Evolutionary conservation across 2,797 vertebrate species (phyloP).

Genomic region (Sebastes elongatus): DNA sequence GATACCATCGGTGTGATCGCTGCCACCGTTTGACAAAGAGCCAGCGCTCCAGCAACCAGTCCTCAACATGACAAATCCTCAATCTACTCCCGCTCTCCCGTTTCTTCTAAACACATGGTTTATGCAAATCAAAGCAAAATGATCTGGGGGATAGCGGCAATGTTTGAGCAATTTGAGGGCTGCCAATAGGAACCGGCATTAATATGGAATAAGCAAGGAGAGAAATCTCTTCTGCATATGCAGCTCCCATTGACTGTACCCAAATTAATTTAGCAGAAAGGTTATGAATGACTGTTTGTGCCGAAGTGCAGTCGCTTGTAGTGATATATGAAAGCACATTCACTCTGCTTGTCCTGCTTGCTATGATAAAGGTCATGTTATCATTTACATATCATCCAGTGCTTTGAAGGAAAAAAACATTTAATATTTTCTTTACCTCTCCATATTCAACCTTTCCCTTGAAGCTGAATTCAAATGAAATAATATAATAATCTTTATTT

Average conservation of each 20-base stretch:
- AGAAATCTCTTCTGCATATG: constrained; percentile 75
- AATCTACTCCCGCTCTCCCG: constrained; percentile 69
- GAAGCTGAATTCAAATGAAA: not conserved
- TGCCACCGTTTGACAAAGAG: constrained; percentile 81
- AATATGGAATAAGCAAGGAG: constrained; percentile 79
- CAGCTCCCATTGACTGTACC: constrained; percentile 83
- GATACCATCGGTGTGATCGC: constrained; percentile 57
- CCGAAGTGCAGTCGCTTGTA: constrained; percentile 82
- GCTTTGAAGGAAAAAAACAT: constrained; percentile 36
- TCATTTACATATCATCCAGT: constrained; percentile 91
- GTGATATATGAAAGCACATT: constrained; percentile 96
- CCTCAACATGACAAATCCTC: constrained; percentile 83
- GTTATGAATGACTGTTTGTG: constrained; percentile 92
- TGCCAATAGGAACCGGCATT: constrained; percentile 76
- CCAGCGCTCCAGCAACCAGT: constrained; percentile 61
- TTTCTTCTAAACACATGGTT: constrained; percentile 85
- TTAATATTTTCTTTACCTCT: constrained; percentile 21
- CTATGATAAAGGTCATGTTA: constrained; percentile 93
- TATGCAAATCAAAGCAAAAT: constrained; percentile 87
- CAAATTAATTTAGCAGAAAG: constrained; percentile 87
- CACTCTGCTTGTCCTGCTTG: constrained; percentile 87
- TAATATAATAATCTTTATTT: not conserved
- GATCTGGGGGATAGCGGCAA: constrained; percentile 75
- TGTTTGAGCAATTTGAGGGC: constrained; percentile 81
- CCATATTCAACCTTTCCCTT: not conserved